Evolutionary conservation across 2,113 vertebrate species (phyloP), one percentile per base, ranked within the genome.

Genomic region (Pangasianodon gigas): DNA sequence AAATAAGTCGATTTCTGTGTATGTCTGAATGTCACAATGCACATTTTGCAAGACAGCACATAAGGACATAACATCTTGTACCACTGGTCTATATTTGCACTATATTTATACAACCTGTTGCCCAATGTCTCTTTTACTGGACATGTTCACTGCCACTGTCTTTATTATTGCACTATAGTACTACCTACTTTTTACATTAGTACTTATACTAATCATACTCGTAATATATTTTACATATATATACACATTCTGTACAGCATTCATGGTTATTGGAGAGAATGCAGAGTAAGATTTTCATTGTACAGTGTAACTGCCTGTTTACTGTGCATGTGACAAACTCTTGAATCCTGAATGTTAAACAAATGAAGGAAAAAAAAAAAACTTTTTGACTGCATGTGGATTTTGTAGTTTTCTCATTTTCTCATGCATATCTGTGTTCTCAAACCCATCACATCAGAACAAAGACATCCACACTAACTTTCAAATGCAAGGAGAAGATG

Each of bases 381-480:
- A 19, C 16, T 2, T 14, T 6, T 69, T 69, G 14, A 48, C 11
- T 41, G 11, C n/a, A 24, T 65, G 46, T 14, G 37, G 4, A 1
- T 51, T 65, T 65, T 62, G 86, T 48, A 13, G 24, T 13, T 32
- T 58, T 54, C 16, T 67, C 9, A 3, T 32, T 83, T 29, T 44
- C 9, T 67, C 48, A 2, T 5, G 24, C 19, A 79, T 46, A 69
- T 84, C 58, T 51, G 56, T 51, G 84, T 62, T 81, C 48, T 83
- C 48, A 71, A 90, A 86, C 48, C 26, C 41, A 79, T 11, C 80
- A 51, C 86, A 89, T 29, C 56, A 77, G 60, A 44, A 84, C 60
- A 60, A 87, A 54, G 44, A 80, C 69, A 82, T 54, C 44, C 19
- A 44, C 58, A 54, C 58, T 90, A 56, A 44, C 84, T 89, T 90